These are phyloP conservation scores for Sebastes fasciatus DNA, from an alignment of 2,113 vertebrate species.

Conservation along the genomic window DNA sequence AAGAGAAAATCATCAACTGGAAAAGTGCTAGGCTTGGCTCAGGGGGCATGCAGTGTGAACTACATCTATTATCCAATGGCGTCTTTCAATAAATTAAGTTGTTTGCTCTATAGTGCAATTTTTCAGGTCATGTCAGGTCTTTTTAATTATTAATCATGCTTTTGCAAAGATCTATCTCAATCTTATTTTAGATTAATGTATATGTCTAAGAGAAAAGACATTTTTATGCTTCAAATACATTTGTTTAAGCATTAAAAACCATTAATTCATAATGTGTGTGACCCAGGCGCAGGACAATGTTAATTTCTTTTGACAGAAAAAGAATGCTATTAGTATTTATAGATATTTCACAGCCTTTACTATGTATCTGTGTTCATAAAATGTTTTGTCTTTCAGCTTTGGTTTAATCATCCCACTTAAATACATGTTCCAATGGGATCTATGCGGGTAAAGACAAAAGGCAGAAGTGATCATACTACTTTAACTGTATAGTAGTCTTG, in stretches of 20 bases:
- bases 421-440: conserved; percentile 18
- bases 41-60: conserved; percentile 16
- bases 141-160: not conserved
- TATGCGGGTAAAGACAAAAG: conserved; percentile 26
- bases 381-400: not conserved
- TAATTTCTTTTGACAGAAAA: not conserved
- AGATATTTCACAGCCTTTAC: conserved; percentile 36
- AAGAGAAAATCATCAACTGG: not conserved
- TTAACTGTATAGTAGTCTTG: conserved; percentile 35
- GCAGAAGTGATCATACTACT: not conserved
- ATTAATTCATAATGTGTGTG: not conserved
- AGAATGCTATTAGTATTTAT: conserved; percentile 17
- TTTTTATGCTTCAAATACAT: conserved; percentile 3
- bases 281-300: not conserved
- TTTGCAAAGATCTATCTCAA: not conserved
- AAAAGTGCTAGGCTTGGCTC: conserved; percentile 39
- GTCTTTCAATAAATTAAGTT: conserved; percentile 14
- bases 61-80: not conserved
- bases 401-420: conserved; percentile 4
- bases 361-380: not conserved
- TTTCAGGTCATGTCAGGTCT: not conserved
- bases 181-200: conserved; percentile 19
- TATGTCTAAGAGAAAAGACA: conserved; percentile 10
- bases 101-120: conserved; percentile 12
- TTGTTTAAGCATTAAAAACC: not conserved